phyloP scores from a whole-genome alignment of 2,888 invertebrate species.

The Serrognathus titanus region DNA sequence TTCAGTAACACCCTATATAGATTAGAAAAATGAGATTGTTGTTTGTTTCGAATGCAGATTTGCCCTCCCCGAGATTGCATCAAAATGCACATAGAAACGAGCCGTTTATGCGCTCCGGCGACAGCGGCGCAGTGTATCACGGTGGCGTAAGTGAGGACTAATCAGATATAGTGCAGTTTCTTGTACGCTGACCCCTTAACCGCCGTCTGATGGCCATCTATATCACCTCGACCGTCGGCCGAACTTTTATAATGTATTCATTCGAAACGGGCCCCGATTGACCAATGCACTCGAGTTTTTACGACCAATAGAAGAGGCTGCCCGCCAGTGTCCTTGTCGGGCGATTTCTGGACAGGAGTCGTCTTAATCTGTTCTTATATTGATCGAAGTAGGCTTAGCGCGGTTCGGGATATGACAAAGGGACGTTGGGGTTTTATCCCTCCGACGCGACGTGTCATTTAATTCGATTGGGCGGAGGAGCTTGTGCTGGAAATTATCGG shows the following conservation, averaged over 20 bases:
- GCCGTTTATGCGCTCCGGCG: slow-evolving; percentile 28
- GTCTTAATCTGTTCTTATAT: no score
- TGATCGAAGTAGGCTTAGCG: no score
- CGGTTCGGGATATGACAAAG: no score
- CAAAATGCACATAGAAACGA: slow-evolving; percentile 48
- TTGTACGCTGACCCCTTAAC: slow-evolving; percentile 37
- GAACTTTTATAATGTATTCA: slow-evolving; percentile 13
- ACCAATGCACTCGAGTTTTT: no score
- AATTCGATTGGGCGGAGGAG: no score
- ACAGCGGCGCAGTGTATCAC: slow-evolving; percentile 33
- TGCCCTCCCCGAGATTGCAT: slow-evolving; percentile 23
- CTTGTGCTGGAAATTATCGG: no score
- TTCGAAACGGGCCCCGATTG: background rate
- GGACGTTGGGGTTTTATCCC: no score
- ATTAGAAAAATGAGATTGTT: background rate
- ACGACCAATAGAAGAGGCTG: no score
- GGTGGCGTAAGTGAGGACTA: slow-evolving; percentile 31
- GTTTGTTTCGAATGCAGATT: background rate
- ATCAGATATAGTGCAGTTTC: slow-evolving; percentile 43
- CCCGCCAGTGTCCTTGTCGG: no score
- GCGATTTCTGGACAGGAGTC: no score
- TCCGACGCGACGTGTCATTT: no score
- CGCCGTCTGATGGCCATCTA: slow-evolving; percentile 9
- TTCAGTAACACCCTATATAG: no score
- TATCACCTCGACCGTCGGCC: background rate